A percentile compares a stretch with the other conserved stretches of the same genome.
These are phyloP conservation scores for Centropus bengalensis DNA, from an alignment of 2,113 vertebrate species.

Conservation along the genomic window DNA sequence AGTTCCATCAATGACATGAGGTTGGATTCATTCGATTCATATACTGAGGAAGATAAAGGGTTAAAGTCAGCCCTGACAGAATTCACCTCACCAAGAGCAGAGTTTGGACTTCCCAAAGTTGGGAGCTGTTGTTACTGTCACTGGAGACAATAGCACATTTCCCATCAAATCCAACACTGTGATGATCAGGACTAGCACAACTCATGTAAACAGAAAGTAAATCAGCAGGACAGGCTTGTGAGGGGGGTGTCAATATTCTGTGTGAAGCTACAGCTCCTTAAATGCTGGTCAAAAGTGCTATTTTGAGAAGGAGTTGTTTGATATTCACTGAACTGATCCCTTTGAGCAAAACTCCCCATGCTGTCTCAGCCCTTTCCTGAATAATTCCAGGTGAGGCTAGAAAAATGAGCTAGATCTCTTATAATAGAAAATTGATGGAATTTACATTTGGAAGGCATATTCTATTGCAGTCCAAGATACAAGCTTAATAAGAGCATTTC, in stretches of 20 bases:
- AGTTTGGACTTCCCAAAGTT: background rate
- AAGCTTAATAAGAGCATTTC: background rate
- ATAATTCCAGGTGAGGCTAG: background rate
- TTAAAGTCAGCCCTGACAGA: background rate
- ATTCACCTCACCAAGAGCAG: background rate
- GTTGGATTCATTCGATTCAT: background rate
- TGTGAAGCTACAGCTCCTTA: conserved; percentile 19
- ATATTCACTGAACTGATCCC: background rate
- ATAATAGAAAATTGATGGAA: background rate
- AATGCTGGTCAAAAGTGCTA: background rate
- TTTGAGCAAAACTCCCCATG: background rate
- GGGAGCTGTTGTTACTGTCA: background rate
- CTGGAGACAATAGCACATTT: background rate
- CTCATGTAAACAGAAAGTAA: background rate
- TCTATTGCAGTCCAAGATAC: background rate
- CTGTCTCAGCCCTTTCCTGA: background rate
- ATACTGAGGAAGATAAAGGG: background rate
- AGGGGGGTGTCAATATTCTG: background rate
- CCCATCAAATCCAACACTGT: background rate
- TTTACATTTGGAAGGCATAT: background rate
- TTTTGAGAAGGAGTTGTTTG: background rate
- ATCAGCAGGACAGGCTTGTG: background rate
- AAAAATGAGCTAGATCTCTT: background rate
- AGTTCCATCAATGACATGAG: background rate
- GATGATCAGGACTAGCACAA: background rate